A percentile compares a stretch with the other conserved stretches of the same genome.
Conservation (phyloP, 2,797 vertebrate species). For the Cryptoblepharus egeriae region DNA sequence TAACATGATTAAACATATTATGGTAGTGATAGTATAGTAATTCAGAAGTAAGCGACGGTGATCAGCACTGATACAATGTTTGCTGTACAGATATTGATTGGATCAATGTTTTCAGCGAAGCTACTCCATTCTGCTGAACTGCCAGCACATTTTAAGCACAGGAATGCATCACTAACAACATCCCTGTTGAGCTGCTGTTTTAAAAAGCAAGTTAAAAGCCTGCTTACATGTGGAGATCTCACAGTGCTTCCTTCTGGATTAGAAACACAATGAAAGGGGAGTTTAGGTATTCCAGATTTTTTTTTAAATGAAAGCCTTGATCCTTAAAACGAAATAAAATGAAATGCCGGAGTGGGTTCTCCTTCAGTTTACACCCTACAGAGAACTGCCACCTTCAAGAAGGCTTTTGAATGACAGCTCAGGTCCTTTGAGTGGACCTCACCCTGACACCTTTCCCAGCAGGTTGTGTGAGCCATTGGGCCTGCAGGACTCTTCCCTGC, state of each 20-base stretch:
- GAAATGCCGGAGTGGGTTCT: slow-evolving; percentile 41
- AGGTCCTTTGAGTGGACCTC: slow-evolving; percentile 75
- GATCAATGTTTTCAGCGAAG: neutral
- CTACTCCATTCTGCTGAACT: accelerated
- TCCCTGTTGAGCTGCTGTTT: neutral
- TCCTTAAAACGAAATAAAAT: slow-evolving; percentile 52
- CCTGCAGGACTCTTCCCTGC: slow-evolving; percentile 79
- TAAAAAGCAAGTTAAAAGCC: neutral
- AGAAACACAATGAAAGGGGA: neutral
- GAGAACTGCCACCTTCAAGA: slow-evolving; percentile 65
- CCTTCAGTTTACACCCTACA: slow-evolving; percentile 54
- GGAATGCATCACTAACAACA: no score
- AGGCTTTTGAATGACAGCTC: slow-evolving; percentile 79
- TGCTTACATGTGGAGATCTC: neutral
- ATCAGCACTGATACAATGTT: accelerated
- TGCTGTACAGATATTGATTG: neutral
- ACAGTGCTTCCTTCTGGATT: neutral
- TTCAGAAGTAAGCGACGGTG: neutral
- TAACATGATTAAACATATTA: neutral
- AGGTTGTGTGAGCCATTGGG: slow-evolving; percentile 75
- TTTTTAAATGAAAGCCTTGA: slow-evolving; percentile 5
- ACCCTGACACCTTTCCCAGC: slow-evolving; percentile 82
- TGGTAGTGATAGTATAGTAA: neutral
- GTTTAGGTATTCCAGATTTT: neutral
- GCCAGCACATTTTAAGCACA: neutral